Base-by-base conservation (phyloP, 2,888 invertebrate species). In the Mayetiola destructor region DNA sequence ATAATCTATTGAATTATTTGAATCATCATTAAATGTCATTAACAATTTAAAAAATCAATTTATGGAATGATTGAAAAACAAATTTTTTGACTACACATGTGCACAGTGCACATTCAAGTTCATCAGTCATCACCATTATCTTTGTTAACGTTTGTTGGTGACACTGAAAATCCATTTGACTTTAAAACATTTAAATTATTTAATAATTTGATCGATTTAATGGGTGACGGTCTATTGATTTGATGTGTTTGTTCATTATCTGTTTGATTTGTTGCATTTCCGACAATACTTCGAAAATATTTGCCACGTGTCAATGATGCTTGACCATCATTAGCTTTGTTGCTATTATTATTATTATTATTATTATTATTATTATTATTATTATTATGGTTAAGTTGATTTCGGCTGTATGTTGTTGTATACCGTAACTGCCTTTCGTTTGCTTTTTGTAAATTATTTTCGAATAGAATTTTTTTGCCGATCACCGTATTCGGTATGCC, bases 131-230 rank as follows among this genome's bases (percentile, higher is more conserved):
- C n/a, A n/a, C n/a, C n/a, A n/a, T n/a, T n/a, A n/a, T n/a, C n/a
- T n/a, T 32, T 12, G 12, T 32, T 12, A 32, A 9, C 32, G 12
- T 12, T 32, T 32, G 6, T 32, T 32, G 12, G 8, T 12, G 32
- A 12, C 6, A 32, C 12, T 32, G 32, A 32, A 32, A 32, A 32
- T 9, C 12, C 12, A 9, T 52, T 52, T 29, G 27, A 52, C 10
- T 52, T 52, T 29, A 52, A 29, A 29, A 23, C 52, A 52, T 52
- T 52, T n/a, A 52, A 52, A 30, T 52, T 52, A 52, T 52, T 52
- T 14, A 52, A 29, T 14, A 52, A 16, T 52, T 52, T 30, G 5
- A 52, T 29, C 16, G 52, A 52, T 52, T 29, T 52, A 16, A 29
- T 29, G n/a, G 52, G 52, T n/a, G 30, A 52, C 6, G 21, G 4